phyloP scores from a whole-genome alignment of 1,140 invertebrate genomes.

The Asbolus verrucosus region DNA sequence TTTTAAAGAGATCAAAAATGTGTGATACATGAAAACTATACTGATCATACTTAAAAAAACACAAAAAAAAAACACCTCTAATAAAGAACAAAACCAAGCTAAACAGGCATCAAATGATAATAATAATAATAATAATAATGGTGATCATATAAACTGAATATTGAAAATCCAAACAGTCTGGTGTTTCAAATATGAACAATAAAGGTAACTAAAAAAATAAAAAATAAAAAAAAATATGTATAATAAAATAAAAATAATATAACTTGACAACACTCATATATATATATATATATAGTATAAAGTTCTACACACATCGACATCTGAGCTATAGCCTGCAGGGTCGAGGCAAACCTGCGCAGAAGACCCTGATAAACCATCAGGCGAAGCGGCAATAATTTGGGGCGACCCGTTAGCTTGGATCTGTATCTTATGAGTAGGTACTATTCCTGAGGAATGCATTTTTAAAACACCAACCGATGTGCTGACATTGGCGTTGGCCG shows the following conservation, averaged over 20 bases:
- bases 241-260: constrained; percentile 16
- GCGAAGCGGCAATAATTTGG: constrained; percentile 70
- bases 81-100: constrained; percentile 62
- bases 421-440: constrained; percentile 66
- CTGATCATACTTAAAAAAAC: no score
- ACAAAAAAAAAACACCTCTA: constrained; percentile 42
- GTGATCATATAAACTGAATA: no score
- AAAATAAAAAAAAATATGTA: constrained; percentile 34
- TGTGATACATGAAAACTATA: no score
- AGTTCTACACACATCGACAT: constrained; percentile 75
- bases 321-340: constrained; percentile 70
- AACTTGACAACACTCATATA: constrained; percentile 55
- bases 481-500: constrained; percentile 65
- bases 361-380: constrained; percentile 71
- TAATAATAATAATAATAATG: constrained; percentile 29
- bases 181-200: neutral
- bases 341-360: constrained; percentile 81
- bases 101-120: constrained; percentile 54
- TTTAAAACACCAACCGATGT: constrained; percentile 75
- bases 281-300: no score
- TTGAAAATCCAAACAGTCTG: no score
- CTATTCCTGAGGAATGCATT: constrained; percentile 70
- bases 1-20: no score
- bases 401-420: constrained; percentile 67
- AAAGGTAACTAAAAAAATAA: constrained; percentile 4